Base-by-base conservation (phyloP, 2,888 invertebrate genomes). In the Tiliacea citrago region DNA sequence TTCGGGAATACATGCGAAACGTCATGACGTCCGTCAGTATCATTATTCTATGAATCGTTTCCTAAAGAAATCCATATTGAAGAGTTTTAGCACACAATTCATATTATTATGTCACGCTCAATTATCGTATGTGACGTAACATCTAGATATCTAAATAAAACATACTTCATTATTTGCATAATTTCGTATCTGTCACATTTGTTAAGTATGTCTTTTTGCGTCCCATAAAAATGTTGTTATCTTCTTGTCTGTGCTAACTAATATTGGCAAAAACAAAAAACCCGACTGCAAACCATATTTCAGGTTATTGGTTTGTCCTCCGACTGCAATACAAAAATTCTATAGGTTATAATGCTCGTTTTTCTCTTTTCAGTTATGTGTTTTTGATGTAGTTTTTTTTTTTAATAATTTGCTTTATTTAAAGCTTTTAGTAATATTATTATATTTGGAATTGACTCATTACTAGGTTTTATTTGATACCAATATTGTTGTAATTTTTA, bases 41-140 rank as follows among this genome's bases (percentile, higher is more conserved):
- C 16, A 0, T 1, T 21, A 16, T 29, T 42, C 55, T 45, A 57
- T 35, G 18, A 24, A 65, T 12, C 12, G 51, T 24, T 58, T 53
- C n/a, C 5, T n/a, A 53, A 57, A 18, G 13, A 39, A 49, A 13
- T 51, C 24, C 16, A 35, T 21, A 24, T 72, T 66, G 51, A 68
- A 65, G n/a, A 75, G 7, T 55, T 42, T 53, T 47, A 49, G 57
- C 60, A 61, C 12, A 68, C 62, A 76, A n/a, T 47, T 49, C 39
- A n/a, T 35, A 68, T 75, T 72, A 68, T 75, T 61, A 60, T 79
- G 71, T 75, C 83, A 85, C 77, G 73, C 2, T 42, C 65, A 73
- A 83, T 86, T 87, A 86, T 76, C 86, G 60, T 70, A 0, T 45
- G 8, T 81, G 85, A 83, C 79, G 86, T 67, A 61, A 73, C n/a